These are phyloP conservation scores for Lontra canadensis DNA, from an alignment of 2,113 vertebrate species.

Conservation along the genomic window DNA sequence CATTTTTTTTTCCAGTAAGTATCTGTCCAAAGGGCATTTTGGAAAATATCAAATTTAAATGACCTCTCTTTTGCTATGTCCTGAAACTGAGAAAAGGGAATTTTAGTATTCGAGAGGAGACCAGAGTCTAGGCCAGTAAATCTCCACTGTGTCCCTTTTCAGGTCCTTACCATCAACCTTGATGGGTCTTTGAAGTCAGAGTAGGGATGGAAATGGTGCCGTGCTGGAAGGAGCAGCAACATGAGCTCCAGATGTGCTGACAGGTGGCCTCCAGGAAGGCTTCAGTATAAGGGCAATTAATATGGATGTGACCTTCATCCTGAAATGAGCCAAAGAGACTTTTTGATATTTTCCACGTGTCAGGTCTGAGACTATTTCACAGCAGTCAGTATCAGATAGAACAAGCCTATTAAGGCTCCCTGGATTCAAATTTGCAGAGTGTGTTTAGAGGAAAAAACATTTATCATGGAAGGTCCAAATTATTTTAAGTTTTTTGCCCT, in stretches of 20 bases:
- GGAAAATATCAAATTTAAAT: constrained; percentile 13
- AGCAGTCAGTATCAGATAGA: constrained; percentile 57
- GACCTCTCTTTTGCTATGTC: background rate
- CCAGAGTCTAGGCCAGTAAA: background rate
- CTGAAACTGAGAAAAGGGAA: background rate
- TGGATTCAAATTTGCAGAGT: constrained; percentile 7
- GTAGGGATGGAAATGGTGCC: background rate
- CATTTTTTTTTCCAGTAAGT: background rate
- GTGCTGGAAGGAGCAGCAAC: constrained; percentile 9
- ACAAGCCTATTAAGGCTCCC: constrained; percentile 41
- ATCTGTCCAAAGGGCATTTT: background rate
- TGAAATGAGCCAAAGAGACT: constrained; percentile 60
- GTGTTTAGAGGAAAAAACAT: background rate
- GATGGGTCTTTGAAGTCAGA: constrained; percentile 72
- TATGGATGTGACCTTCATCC: constrained; percentile 78
- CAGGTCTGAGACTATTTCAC: constrained; percentile 61
- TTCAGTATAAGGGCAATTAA: constrained; percentile 66
- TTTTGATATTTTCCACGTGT: constrained; percentile 65
- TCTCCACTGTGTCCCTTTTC: background rate
- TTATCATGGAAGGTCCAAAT: background rate
- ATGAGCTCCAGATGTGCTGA: constrained; percentile 73
- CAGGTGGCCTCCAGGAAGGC: constrained; percentile 74
- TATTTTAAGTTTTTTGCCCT: background rate
- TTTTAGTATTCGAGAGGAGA: background rate
- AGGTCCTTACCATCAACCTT: constrained; percentile 42